Evolutionary conservation across 2,113 vertebrate genomes (phyloP).

Genomic region (Rostratula benghalensis): DNA sequence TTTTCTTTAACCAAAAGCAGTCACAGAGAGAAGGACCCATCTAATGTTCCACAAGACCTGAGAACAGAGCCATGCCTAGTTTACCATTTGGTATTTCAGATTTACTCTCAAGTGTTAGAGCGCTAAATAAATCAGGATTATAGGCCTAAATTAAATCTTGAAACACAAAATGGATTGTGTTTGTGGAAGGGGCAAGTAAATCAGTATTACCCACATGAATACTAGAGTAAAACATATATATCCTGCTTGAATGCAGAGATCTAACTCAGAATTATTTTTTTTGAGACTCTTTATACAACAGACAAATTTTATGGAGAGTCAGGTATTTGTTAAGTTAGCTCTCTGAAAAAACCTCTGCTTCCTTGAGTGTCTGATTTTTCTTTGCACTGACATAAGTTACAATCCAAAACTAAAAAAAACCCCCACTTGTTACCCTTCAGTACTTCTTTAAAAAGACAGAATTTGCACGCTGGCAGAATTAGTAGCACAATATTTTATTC

Average conservation of each 20-base stretch:
- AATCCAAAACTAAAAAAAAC: neutral
- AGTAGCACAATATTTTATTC: neutral
- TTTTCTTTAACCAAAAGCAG: neutral
- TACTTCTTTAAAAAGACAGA: neutral
- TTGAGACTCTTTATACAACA: neutral
- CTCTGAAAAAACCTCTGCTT: neutral
- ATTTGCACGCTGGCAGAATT: neutral
- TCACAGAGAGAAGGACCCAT: neutral
- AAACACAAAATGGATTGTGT: neutral
- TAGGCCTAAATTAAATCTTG: neutral
- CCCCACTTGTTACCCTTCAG: rapidly evolving
- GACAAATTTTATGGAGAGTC: neutral
- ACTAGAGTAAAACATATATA: neutral
- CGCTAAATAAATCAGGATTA: neutral
- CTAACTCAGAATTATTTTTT: neutral
- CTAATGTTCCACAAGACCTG: neutral
- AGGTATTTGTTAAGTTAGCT: neutral
- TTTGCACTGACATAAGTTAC: neutral
- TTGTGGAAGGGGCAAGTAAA: neutral
- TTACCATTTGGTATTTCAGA: neutral
- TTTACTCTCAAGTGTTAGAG: neutral
- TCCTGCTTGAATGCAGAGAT: neutral
- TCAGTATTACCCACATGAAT: neutral
- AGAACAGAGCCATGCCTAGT: neutral
- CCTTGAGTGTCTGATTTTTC: neutral